phyloP scores from a whole-genome alignment of 2,797 vertebrate species.

The Loriculus beryllinus region DNA sequence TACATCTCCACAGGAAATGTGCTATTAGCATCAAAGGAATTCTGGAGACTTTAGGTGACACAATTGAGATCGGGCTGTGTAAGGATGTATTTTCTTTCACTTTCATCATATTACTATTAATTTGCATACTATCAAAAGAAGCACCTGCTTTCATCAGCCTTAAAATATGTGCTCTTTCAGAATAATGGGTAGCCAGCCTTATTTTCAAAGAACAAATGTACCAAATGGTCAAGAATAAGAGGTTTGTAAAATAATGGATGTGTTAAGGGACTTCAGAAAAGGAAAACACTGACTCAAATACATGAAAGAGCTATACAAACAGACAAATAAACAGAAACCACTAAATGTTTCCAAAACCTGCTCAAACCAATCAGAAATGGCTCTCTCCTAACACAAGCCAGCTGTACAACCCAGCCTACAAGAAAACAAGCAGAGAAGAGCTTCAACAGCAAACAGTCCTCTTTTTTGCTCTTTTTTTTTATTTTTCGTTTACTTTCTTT shows the following conservation, averaged over 20 bases:
- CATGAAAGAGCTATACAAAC: too few relatives aligned
- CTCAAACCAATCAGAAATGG: not conserved
- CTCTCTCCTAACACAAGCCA: not conserved
- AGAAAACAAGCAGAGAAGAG: not conserved
- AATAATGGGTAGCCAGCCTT: not conserved
- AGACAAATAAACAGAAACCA: not conserved
- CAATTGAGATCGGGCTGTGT: not conserved
- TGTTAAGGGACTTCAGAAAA: not conserved
- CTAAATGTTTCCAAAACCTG: not conserved
- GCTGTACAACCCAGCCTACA: rapidly evolving
- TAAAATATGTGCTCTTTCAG: not conserved
- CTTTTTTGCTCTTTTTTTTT: not conserved
- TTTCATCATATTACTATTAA: not conserved
- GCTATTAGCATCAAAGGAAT: not conserved
- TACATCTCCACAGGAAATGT: not conserved
- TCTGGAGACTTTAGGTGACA: not conserved
- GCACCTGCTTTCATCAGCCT: not conserved
- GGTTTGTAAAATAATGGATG: not conserved
- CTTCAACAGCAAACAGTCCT: not conserved
- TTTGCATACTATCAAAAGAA: not conserved
- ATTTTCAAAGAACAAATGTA: not conserved
- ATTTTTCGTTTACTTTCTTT: not conserved
- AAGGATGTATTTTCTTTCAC: not conserved
- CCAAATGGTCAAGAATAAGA: not conserved
- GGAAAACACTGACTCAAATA: not conserved